Percentiles rank a stretch among this genome's conserved stretches.
These are phyloP conservation scores for Hemibagrus guttatus DNA, from an alignment of 2,797 vertebrate species.

Conservation along the genomic window DNA sequence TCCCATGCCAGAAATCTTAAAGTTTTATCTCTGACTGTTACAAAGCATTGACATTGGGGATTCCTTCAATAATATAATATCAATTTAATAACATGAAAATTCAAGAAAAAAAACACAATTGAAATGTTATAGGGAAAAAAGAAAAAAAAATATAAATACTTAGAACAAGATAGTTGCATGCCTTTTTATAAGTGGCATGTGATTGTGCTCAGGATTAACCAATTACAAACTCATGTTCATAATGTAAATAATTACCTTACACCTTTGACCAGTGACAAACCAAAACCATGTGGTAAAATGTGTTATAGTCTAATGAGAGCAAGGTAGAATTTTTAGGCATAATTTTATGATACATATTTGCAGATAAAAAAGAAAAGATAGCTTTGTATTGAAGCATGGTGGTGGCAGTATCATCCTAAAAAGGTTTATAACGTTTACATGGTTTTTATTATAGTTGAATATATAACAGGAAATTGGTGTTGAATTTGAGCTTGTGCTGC, in stretches of 20 bases:
- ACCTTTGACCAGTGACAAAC: background rate
- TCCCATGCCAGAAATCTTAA: background rate
- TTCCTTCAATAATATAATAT: background rate
- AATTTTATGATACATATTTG: background rate
- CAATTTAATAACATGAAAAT: background rate
- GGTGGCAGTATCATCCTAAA: background rate
- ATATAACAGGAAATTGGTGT: background rate
- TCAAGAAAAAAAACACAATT: background rate
- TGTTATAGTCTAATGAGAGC: background rate
- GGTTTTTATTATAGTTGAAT: background rate
- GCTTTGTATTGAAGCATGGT: background rate
- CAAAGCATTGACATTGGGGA: background rate
- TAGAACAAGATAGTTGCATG: background rate
- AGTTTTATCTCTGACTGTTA: background rate
- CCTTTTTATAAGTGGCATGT: background rate
- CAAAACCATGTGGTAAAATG: background rate
- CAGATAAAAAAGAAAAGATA: background rate
- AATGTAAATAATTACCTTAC: too few species aligned
- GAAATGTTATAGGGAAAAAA: background rate
- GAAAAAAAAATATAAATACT: background rate
- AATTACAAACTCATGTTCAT: too few species aligned
- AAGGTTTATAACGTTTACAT: background rate
- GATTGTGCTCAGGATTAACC: background rate
- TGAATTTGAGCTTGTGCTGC: background rate
- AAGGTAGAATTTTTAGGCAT: background rate